Base-by-base conservation (phyloP, 2,113 vertebrate species). In the Orthochromis indermauri region DNA sequence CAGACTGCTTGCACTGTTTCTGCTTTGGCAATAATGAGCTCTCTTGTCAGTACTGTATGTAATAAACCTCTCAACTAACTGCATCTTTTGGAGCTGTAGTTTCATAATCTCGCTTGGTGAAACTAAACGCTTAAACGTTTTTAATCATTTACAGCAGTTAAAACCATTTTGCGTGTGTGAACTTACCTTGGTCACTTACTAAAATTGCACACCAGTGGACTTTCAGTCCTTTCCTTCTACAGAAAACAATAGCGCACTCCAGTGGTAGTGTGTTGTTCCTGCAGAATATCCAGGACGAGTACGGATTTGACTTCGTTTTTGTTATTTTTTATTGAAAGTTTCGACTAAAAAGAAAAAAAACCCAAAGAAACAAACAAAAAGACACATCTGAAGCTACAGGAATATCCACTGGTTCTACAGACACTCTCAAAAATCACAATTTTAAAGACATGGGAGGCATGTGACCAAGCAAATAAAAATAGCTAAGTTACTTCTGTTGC, bases 361-460 rank as follows among this genome's bases (percentile, higher is more conserved):
- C 24, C 24, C 6, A n/a, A 66, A 68, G 3, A 68, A 73, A 45
- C 11, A 21, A 88, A 81, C 17, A 97, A 97, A 94, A 98, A 97
- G 96, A 97, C 97, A 98, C 98, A 97, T 97, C 98, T 97, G 97
- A 98, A 98, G 97, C 97, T 97, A 98, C 94, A 94, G 88, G 90
- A 95, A 99, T 97, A 98, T 97, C 97, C 98, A 99, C 97, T 98
- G 91, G 97, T 98, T 99, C 97, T 98, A 98, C 97, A 98, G 97
- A 98, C 97, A 98, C 97, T 97, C 97, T 98, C 97, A 97, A 97
- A 97, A 88, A 97, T 96, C 97, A 97, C 96, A 94, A 96, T 93
- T 88, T 86, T 93, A 97, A 95, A 97, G 96, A 98, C 96, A 97
- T 97, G 96, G 96, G 96, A 97, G 96, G 96, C 97, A 97, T 92